Percentiles rank a stretch among this genome's conserved stretches.
phyloP scores from a whole-genome alignment of 2,888 invertebrate genomes.

The Erynnis tages region DNA sequence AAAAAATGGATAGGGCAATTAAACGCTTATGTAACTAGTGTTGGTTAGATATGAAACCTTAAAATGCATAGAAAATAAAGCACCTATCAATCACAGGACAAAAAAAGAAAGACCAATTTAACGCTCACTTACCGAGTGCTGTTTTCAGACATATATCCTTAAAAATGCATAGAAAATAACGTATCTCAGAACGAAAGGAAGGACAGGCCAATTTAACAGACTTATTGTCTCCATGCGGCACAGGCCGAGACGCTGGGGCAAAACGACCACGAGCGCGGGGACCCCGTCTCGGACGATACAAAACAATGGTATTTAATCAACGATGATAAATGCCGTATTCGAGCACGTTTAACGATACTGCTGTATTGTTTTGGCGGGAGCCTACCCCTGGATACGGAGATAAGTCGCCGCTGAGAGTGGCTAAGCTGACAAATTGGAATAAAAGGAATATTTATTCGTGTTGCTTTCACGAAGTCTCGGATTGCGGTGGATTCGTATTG shows the following conservation, averaged over 20 bases:
- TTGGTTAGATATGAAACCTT: too few relatives aligned
- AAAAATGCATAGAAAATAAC: neutral
- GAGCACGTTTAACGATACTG: constrained; percentile 79
- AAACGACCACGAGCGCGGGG: constrained; percentile 68
- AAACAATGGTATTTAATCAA: constrained; percentile 82
- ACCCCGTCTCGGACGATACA: constrained; percentile 74
- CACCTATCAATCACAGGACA: too few relatives aligned
- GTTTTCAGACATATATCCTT: neutral
- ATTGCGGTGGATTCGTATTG: constrained; percentile 39
- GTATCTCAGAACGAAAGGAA: constrained; percentile 1
- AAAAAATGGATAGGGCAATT: too few relatives aligned
- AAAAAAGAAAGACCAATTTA: too few relatives aligned
- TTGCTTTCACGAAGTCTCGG: constrained; percentile 45
- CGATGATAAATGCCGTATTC: constrained; percentile 81
- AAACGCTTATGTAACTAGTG: too few relatives aligned
- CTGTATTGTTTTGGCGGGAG: constrained; percentile 80
- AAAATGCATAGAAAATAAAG: too few relatives aligned
- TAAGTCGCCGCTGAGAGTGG: constrained; percentile 79
- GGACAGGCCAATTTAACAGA: constrained; percentile 78
- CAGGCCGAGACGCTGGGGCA: constrained; percentile 73
- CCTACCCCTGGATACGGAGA: constrained; percentile 77
- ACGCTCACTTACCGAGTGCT: neutral
- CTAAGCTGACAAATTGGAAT: constrained; percentile 81
- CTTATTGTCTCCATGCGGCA: constrained; percentile 78
- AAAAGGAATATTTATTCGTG: constrained; percentile 81